Percentiles rank a stretch among this genome's conserved stretches.
These are phyloP conservation scores for Macropodus opercularis DNA, from an alignment of 2,797 vertebrate species.

Conservation along the genomic window DNA sequence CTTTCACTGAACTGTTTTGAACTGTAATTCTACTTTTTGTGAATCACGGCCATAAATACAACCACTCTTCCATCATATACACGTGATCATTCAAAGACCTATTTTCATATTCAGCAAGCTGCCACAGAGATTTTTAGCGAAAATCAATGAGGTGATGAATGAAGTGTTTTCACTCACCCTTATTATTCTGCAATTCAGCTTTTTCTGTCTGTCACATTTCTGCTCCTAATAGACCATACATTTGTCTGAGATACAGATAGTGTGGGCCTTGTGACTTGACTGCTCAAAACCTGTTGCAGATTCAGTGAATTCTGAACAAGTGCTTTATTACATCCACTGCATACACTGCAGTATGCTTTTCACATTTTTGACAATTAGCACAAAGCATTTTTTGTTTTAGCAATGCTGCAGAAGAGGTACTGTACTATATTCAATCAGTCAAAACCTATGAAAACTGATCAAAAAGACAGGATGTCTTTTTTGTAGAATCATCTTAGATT, in stretches of 20 bases:
- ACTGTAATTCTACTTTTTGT: too few species aligned
- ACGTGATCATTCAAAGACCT: too few species aligned
- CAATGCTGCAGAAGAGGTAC: neutral
- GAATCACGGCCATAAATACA: too few species aligned
- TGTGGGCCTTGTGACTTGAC: neutral
- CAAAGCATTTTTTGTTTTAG: neutral
- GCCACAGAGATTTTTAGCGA: too few species aligned
- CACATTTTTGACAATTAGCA: neutral
- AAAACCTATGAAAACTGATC: neutral
- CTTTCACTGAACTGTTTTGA: too few species aligned
- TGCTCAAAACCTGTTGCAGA: neutral
- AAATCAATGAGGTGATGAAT: too few species aligned
- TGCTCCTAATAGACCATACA: neutral
- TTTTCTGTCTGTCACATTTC: constrained; percentile 14
- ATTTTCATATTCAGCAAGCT: too few species aligned
- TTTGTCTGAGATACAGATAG: neutral
- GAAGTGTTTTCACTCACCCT: neutral
- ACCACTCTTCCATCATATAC: too few species aligned
- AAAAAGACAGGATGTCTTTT: neutral
- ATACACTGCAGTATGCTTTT: too few species aligned
- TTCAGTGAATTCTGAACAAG: constrained; percentile 3
- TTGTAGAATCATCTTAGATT: too few species aligned
- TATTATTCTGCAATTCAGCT: constrained; percentile 24
- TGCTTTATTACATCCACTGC: neutral
- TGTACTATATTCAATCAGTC: too few species aligned